A percentile compares a stretch with the other conserved stretches of the same genome.
phyloP scores from a whole-genome alignment of 2,888 invertebrate genomes.

The Drosophila suboccidentalis region DNA sequence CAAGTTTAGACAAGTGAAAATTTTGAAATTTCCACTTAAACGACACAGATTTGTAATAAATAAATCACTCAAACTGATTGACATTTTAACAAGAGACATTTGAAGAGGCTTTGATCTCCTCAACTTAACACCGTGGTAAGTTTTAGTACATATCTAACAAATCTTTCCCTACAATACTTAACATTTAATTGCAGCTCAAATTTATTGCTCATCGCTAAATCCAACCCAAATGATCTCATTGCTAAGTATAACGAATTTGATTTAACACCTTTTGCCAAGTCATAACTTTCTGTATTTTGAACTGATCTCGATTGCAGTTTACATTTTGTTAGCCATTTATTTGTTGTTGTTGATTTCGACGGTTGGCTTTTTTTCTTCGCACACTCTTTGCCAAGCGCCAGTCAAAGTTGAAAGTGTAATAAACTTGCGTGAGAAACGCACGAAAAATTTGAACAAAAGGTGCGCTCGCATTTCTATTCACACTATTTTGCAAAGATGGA shows the following conservation, averaged over 20 bases:
- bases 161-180: constrained; percentile 1
- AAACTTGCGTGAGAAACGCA: constrained; percentile 74
- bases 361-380: constrained; percentile 41
- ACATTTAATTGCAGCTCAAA: constrained; percentile 1
- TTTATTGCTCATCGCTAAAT: constrained; percentile 3
- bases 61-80: constrained; percentile 14
- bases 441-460: constrained; percentile 59
- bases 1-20: background rate
- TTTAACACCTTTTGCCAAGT: constrained; percentile 49
- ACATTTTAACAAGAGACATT: constrained; percentile 18
- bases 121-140: background rate
- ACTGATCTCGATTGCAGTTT: constrained; percentile 29
- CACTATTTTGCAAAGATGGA: constrained; percentile 40
- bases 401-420: constrained; percentile 75
- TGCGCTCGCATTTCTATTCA: constrained; percentile 53
- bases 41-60: background rate
- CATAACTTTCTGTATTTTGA: constrained; percentile 7
- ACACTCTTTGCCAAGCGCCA: constrained; percentile 29
- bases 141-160: background rate
- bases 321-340: constrained; percentile 33
- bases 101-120: background rate
- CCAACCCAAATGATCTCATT: constrained; percentile 16
- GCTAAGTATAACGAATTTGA: constrained; percentile 22
- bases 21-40: background rate
- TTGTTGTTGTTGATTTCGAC: constrained; percentile 3